Evolutionary conservation across 2,113 vertebrate species (phyloP).

Genomic region (Aviceda subcristata): DNA sequence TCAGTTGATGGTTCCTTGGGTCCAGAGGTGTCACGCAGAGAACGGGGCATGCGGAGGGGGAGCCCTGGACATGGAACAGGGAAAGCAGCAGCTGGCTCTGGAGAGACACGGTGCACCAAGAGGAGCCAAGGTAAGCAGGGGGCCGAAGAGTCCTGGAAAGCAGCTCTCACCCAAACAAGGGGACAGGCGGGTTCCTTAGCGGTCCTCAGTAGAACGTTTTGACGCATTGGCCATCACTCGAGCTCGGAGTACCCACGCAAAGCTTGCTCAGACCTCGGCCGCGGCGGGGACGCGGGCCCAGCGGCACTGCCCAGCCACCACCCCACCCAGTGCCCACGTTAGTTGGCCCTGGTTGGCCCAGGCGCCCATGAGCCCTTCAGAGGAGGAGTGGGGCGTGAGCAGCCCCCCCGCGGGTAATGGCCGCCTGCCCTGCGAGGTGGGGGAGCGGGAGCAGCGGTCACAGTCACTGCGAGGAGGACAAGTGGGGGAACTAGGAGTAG

Average conservation of each 20-base stretch:
- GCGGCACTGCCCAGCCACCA: background rate
- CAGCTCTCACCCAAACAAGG: background rate
- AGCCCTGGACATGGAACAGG: background rate
- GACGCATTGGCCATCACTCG: background rate
- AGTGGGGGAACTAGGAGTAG: fast-evolving
- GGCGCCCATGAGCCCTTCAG: fast-evolving
- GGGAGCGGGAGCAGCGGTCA: fast-evolving
- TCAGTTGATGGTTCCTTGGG: background rate
- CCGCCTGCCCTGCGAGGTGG: background rate
- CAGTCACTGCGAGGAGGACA: background rate
- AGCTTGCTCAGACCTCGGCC: background rate
- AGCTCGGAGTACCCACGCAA: background rate
- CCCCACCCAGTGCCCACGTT: background rate
- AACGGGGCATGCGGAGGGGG: background rate
- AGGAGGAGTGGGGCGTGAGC: background rate
- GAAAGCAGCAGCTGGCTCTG: background rate
- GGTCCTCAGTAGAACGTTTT: background rate
- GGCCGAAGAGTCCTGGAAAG: fast-evolving
- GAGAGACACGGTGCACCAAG: background rate
- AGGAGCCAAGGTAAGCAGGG: background rate
- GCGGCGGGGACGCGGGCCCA: fast-evolving
- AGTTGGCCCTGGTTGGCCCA: background rate
- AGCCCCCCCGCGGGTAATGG: background rate
- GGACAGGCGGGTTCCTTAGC: background rate
- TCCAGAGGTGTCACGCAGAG: background rate